A percentile compares a stretch with the other conserved stretches of the same genome.
phyloP scores from a whole-genome alignment of 2,113 vertebrate species.

The Aspidoscelis tigris region DNA sequence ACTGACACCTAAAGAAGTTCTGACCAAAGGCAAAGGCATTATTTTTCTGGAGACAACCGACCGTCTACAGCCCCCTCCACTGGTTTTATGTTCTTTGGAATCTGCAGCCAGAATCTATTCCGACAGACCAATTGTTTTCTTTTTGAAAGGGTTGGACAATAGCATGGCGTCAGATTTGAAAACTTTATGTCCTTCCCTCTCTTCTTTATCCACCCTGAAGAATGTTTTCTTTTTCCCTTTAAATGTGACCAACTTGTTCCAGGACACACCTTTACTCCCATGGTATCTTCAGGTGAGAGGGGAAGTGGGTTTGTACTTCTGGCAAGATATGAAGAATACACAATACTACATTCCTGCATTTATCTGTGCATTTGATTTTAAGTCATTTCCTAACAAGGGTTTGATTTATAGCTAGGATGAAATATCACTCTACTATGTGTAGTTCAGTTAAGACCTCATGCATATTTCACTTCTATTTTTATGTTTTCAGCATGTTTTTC shows the following conservation, averaged over 20 bases:
- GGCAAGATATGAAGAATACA: neutral
- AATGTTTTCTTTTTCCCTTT: constrained; percentile 80
- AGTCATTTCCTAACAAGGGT: neutral
- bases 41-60: constrained; percentile 80
- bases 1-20: constrained; percentile 61
- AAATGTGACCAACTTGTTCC: constrained; percentile 73
- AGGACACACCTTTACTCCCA: constrained; percentile 74
- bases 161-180: constrained; percentile 34
- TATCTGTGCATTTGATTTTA: fast-evolving
- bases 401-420: neutral
- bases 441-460: too few relatives aligned
- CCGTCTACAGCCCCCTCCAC: constrained; percentile 58
- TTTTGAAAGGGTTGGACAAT: constrained; percentile 74
- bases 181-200: constrained; percentile 60
- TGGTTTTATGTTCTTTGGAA: constrained; percentile 79
- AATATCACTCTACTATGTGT: neutral
- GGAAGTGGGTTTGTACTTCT: neutral
- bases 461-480: neutral
- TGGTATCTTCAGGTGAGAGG: constrained; percentile 73
- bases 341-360: neutral
- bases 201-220: constrained; percentile 71
- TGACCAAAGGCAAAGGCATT: constrained; percentile 67
- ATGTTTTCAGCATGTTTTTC: neutral
- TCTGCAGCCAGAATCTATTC: constrained; percentile 77
- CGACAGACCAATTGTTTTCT: constrained; percentile 69